Percentiles rank a stretch among this genome's conserved stretches.
Conservation (phyloP, 2,797 vertebrate species). For the Lepidocolaptes lacrymiger region DNA sequence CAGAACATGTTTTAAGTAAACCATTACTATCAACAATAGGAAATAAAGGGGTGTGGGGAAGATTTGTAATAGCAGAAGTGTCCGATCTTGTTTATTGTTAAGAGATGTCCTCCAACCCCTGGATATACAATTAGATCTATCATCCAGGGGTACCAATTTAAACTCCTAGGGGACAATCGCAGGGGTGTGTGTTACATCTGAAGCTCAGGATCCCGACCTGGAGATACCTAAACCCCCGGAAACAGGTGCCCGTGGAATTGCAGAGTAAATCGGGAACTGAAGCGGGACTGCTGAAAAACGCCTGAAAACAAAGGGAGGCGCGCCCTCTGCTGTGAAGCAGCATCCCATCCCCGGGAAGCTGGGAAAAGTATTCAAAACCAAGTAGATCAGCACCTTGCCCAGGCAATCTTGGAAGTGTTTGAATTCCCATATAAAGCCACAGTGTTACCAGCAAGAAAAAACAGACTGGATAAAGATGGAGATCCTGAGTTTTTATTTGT, state of each 20-base stretch:
- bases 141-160: no score
- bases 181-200: rapidly evolving
- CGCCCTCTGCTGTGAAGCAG: conserved; percentile 4
- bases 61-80: neutral
- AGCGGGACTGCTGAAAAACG: rapidly evolving
- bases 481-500: neutral
- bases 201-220: neutral
- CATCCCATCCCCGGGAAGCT: neutral
- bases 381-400: neutral
- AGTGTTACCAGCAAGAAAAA: neutral
- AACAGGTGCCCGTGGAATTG: rapidly evolving
- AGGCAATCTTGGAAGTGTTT: neutral
- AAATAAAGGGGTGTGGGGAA: neutral
- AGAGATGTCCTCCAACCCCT: neutral
- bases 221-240: neutral
- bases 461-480: no score
- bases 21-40: neutral
- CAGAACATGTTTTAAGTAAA: neutral
- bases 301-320: neutral
- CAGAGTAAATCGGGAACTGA: rapidly evolving
- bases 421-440: neutral
- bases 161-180: neutral
- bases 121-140: neutral
- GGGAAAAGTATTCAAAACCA: rapidly evolving
- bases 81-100: neutral